These are phyloP conservation scores for Melinopterus prodromus DNA, from an alignment of 2,888 invertebrate genomes.

Conservation along the genomic window DNA sequence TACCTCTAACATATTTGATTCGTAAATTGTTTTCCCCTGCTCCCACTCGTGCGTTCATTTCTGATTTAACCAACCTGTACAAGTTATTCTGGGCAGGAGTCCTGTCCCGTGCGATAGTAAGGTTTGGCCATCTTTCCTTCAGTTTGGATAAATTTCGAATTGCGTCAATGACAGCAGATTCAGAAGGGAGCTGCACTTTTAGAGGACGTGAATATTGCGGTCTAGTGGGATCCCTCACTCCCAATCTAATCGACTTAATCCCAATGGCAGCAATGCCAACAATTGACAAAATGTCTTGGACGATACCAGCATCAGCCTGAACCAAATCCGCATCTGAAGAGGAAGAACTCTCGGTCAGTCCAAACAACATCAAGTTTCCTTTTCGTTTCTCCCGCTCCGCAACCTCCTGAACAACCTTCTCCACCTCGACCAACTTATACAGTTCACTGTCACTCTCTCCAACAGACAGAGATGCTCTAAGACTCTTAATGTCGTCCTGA, in stretches of 20 bases:
- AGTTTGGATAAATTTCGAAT: not conserved
- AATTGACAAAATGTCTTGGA: not conserved
- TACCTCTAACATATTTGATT: too few relatives aligned
- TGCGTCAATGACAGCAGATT: not conserved
- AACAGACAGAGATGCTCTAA: constrained; percentile 52
- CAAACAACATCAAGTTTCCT: not conserved
- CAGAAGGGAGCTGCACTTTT: not conserved
- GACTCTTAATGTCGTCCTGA: too few relatives aligned
- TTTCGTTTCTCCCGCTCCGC: not conserved
- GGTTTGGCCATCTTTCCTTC: not conserved
- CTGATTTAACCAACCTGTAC: not conserved
- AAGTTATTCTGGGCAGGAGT: not conserved
- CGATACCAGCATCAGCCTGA: not conserved
- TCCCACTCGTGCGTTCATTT: not conserved
- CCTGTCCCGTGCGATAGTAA: not conserved
- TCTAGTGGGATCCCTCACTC: not conserved
- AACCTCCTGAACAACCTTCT: not conserved
- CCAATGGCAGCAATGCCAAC: not conserved
- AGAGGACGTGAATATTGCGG: not conserved
- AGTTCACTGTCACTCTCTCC: constrained; percentile 48
- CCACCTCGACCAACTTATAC: not conserved
- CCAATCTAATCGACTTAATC: not conserved
- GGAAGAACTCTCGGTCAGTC: not conserved
- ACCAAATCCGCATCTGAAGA: not conserved
- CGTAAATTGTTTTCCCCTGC: too few relatives aligned